Conservation (phyloP, 2,797 vertebrate genomes). For the Emydoidea blandingii region DNA sequence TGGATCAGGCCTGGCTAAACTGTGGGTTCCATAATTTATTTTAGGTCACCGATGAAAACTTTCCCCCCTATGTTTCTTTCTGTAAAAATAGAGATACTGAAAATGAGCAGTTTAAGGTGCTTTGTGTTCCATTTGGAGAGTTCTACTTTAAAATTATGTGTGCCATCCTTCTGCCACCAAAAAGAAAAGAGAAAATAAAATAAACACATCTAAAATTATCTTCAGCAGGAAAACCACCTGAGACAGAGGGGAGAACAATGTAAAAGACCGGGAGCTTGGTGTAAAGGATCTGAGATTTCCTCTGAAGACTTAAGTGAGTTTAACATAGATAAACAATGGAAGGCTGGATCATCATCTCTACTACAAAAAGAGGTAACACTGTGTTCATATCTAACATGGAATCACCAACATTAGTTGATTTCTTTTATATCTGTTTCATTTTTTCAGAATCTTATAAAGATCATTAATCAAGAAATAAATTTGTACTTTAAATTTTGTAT, state of each 20-base stretch:
- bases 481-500: neutral
- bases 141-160: neutral
- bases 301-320: conserved; percentile 68
- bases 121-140: fast-evolving
- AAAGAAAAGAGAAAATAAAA: neutral
- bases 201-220: neutral
- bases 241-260: conserved; percentile 49
- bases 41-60: fast-evolving
- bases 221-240: conserved; percentile 71
- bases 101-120: neutral
- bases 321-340: conserved; percentile 31
- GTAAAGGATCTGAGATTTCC: conserved; percentile 58
- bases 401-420: neutral
- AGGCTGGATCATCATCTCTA: neutral
- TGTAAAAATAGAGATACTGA: neutral
- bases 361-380: conserved; percentile 66
- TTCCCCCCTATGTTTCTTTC: neutral
- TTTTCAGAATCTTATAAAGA: neutral
- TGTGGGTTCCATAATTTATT: neutral
- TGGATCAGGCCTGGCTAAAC: neutral
- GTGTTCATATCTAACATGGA: neutral
- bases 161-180: neutral
- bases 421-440: neutral
- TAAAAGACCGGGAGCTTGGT: conserved; percentile 52
- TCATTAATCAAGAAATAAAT: neutral